These are phyloP conservation scores for Goniozus legneri DNA, from an alignment of 1,140 invertebrate genomes.

Conservation along the genomic window DNA sequence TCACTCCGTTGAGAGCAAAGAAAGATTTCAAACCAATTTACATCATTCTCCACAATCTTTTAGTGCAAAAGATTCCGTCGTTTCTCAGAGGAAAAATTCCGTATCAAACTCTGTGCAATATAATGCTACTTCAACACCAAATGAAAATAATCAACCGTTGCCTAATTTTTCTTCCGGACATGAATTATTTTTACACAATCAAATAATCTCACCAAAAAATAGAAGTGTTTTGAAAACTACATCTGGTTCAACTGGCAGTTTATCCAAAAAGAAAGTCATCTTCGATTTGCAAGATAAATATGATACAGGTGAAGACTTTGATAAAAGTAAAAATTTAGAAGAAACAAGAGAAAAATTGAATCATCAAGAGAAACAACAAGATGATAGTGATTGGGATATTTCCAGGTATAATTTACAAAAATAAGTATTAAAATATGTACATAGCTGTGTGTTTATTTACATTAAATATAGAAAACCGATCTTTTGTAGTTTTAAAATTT, in stretches of 20 bases:
- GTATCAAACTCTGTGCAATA: too few relatives aligned
- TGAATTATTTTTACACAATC: too few relatives aligned
- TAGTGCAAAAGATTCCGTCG: too few relatives aligned
- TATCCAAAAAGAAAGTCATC: conserved; percentile 60
- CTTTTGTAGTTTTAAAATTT: too few relatives aligned
- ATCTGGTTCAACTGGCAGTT: conserved; percentile 47
- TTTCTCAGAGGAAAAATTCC: too few relatives aligned
- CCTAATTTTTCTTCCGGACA: too few relatives aligned
- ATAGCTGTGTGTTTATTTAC: too few relatives aligned
- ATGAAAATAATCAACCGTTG: neutral
- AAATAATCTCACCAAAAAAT: conserved; percentile 34
- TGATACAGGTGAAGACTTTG: conserved; percentile 38
- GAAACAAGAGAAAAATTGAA: conserved; percentile 37
- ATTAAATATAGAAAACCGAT: conserved; percentile 37
- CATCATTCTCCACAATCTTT: too few relatives aligned
- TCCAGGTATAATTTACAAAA: conserved; percentile 52
- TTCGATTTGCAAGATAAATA: conserved; percentile 60
- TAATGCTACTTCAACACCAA: neutral
- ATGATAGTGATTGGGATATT: conserved; percentile 54
- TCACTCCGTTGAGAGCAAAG: neutral
- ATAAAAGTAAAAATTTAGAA: conserved; percentile 38
- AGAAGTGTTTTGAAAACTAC: conserved; percentile 60
- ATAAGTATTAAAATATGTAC: too few relatives aligned
- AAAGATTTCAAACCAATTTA: too few relatives aligned
- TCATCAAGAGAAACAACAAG: conserved; percentile 35